A percentile compares a stretch with the other conserved stretches of the same genome.
phyloP scores from a whole-genome alignment of 2,888 invertebrate genomes.

The Lottia scabra region DNA sequence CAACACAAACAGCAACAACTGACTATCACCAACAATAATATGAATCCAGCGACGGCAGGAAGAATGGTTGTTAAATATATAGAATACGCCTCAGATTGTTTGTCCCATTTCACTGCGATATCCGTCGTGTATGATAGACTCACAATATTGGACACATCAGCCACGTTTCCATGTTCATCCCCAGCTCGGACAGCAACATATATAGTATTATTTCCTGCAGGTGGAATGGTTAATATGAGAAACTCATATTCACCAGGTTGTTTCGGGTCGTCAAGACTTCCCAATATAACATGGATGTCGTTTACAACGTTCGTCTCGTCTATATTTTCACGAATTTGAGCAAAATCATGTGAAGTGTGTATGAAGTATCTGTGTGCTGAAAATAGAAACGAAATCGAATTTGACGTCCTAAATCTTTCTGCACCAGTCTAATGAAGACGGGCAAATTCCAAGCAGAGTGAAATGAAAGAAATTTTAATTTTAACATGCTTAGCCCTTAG shows the following conservation, averaged over 20 bases:
- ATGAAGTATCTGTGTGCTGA: conserved; percentile 29
- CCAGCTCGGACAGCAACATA: conserved; percentile 31
- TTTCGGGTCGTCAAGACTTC: conserved; percentile 11
- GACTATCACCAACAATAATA: conserved; percentile 19
- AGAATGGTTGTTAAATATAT: conserved; percentile 23
- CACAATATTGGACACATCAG: conserved; percentile 36
- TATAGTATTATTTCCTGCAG: conserved; percentile 25
- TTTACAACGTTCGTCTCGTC: background rate
- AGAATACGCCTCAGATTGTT: background rate
- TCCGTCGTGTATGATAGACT: conserved; percentile 32
- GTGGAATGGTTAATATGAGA: conserved; percentile 10
- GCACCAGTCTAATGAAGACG: too few relatives aligned
- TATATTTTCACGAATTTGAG: conserved; percentile 15
- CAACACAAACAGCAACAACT: conserved; percentile 15
- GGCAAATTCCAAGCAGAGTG: too few relatives aligned
- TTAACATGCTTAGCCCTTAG: too few relatives aligned
- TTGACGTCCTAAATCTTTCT: too few relatives aligned
- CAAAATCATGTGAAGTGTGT: conserved; percentile 21
- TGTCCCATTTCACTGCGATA: conserved; percentile 20
- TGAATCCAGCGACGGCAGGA: conserved; percentile 17
- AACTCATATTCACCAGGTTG: conserved; percentile 22
- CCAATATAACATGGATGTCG: conserved; percentile 7
- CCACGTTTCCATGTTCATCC: conserved; percentile 33
- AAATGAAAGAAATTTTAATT: too few relatives aligned
- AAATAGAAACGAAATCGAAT: too few relatives aligned